These are phyloP conservation scores for Capricornis sumatraensis DNA, from an alignment of 2,113 vertebrate species.

Conservation along the genomic window DNA sequence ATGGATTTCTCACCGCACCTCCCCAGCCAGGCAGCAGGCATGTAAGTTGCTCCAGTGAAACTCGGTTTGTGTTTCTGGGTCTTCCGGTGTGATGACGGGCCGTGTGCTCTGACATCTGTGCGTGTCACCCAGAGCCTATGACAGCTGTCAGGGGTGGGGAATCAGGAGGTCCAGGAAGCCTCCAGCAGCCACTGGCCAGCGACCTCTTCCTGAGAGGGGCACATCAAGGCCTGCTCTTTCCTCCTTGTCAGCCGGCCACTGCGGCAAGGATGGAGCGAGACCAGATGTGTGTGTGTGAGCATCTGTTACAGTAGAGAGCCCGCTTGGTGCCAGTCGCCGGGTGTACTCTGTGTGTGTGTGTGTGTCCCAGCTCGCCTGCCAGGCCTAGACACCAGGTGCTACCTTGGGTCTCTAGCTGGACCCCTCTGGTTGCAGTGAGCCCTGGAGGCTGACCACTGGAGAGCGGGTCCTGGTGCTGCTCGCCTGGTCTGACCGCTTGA, in stretches of 20 bases:
- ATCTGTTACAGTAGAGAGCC: background rate
- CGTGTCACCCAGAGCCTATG: background rate
- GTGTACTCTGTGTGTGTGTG: background rate
- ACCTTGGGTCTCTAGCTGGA: background rate
- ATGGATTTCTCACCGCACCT: background rate
- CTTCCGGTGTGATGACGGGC: background rate
- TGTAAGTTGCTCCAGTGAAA: background rate
- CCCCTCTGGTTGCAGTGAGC: background rate
- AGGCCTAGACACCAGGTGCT: background rate
- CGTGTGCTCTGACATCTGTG: slow-evolving; percentile 33
- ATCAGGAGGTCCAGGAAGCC: background rate
- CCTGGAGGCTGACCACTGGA: background rate
- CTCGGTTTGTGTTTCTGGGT: background rate
- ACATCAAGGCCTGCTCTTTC: background rate
- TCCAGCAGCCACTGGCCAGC: background rate
- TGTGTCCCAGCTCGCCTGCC: background rate
- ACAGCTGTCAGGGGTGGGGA: background rate
- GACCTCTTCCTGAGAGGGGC: background rate
- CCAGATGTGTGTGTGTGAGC: too few species aligned
- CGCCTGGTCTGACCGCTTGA: background rate
- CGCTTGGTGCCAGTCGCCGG: fast-evolving
- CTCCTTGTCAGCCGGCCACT: background rate
- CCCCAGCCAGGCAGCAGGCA: background rate
- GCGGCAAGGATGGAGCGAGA: too few species aligned
- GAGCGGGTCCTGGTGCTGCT: background rate